These are phyloP conservation scores for Drosophila truncata DNA, from an alignment of 1,140 invertebrate species.

Conservation along the genomic window DNA sequence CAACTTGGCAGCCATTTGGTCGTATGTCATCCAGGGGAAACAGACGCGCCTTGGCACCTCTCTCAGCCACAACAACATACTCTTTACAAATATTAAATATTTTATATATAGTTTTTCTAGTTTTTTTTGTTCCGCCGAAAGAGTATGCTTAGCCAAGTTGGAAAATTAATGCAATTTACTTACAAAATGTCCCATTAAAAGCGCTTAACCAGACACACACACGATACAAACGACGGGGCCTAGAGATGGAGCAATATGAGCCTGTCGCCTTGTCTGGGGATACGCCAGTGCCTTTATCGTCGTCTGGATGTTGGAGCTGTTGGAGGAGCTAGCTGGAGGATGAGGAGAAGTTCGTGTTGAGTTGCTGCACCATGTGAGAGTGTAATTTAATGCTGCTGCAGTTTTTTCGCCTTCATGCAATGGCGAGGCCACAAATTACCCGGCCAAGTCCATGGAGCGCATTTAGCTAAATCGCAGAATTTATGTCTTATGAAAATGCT, in stretches of 20 bases:
- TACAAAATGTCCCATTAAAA: constrained; percentile 80
- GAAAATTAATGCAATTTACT: constrained; percentile 81
- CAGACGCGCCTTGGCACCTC: not conserved
- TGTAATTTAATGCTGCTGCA: constrained; percentile 78
- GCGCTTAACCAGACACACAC: constrained; percentile 45
- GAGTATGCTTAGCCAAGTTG: constrained; percentile 38
- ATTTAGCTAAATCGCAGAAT: constrained; percentile 81
- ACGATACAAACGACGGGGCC: too few species aligned
- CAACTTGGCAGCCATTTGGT: constrained; percentile 37
- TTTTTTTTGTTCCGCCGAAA: not conserved
- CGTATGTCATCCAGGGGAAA: constrained; percentile 36
- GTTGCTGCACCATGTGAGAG: constrained; percentile 21
- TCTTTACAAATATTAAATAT: not conserved
- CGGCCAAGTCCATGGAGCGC: constrained; percentile 69
- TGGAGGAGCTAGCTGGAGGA: constrained; percentile 7
- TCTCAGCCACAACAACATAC: not conserved
- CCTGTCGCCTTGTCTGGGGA: constrained; percentile 64
- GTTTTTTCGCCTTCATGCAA: constrained; percentile 33
- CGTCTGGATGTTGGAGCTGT: not conserved
- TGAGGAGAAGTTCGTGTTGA: not conserved
- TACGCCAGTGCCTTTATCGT: not conserved
- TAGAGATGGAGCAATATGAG: constrained; percentile 66
- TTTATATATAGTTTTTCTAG: too few species aligned
- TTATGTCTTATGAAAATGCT: constrained; percentile 82
- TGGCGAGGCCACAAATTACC: constrained; percentile 71